Evolutionary conservation across 2,113 vertebrate genomes (phyloP).

Genomic region (Gnathonemus echidnorhynchus): DNA sequence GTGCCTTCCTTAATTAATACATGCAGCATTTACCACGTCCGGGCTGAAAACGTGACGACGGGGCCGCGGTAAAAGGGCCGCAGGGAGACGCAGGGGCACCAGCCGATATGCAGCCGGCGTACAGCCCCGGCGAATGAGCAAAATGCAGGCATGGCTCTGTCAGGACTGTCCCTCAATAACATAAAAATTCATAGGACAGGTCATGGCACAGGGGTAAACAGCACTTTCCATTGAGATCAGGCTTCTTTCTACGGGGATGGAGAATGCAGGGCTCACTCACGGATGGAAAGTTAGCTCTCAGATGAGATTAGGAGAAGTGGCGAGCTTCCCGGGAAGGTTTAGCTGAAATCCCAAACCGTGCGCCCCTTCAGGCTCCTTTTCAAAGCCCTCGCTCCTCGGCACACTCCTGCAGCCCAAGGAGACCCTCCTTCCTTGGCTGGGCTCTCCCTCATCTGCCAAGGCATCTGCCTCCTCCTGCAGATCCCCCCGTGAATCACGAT

Average conservation of each 20-base stretch:
- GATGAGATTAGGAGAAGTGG: not conserved
- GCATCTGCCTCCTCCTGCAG: not conserved
- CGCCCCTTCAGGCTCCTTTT: not conserved
- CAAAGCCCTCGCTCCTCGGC: not conserved
- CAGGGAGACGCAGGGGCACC: not conserved
- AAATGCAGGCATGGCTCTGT: not conserved
- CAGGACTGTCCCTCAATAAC: not conserved
- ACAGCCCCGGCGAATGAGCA: not conserved
- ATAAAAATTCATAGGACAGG: not conserved
- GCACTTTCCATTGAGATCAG: not conserved
- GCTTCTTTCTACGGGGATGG: not conserved
- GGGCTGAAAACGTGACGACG: not conserved
- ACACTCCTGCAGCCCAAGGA: not conserved
- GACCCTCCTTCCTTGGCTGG: not conserved
- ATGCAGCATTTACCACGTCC: not conserved
- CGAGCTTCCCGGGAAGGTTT: not conserved
- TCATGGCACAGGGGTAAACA: not conserved
- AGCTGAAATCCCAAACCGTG: not conserved
- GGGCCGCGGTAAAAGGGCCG: not conserved
- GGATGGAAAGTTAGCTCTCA: constrained; percentile 2
- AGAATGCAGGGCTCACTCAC: not conserved
- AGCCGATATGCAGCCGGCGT: not conserved
- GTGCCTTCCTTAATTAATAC: constrained; percentile 13
- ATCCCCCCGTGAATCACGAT: not conserved
- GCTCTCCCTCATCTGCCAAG: not conserved